These are phyloP conservation scores for Macquaria australasica DNA, from an alignment of 2,113 vertebrate genomes.

Conservation along the genomic window DNA sequence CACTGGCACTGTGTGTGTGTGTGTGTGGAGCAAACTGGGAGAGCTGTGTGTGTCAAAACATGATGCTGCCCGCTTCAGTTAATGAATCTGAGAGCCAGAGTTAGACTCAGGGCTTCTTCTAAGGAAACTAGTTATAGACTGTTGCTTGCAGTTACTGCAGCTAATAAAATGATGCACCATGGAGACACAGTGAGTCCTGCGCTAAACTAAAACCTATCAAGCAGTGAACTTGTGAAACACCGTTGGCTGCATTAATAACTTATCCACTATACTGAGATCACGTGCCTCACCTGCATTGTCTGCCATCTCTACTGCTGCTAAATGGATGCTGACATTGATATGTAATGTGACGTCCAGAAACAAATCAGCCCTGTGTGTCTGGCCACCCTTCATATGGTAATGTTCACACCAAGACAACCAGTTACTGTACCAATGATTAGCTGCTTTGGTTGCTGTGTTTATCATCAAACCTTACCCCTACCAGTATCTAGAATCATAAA, in stretches of 20 bases:
- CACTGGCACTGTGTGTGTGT: neutral
- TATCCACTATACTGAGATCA: neutral
- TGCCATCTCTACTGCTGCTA: neutral
- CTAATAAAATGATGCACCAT: neutral
- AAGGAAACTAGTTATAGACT: neutral
- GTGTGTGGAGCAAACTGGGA: constrained; percentile 20
- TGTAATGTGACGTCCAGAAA: neutral
- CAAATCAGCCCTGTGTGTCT: too few species aligned
- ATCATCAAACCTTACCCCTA: neutral
- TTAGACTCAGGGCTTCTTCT: neutral
- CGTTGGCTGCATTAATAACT: neutral
- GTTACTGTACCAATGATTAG: neutral
- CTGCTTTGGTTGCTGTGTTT: neutral
- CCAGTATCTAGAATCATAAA: neutral
- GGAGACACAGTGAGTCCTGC: neutral
- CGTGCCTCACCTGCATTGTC: neutral
- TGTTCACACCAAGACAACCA: neutral
- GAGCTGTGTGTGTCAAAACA: constrained; percentile 38
- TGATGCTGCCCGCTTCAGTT: neutral
- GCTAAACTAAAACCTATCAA: neutral
- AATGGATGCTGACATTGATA: neutral
- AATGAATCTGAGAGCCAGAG: constrained; percentile 24
- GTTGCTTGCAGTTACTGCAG: neutral
- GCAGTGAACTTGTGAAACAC: neutral
- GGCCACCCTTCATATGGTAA: neutral